Percentiles rank a stretch among this genome's conserved stretches.
phyloP scores from a whole-genome alignment of 2,113 vertebrate genomes.

The Dromiciops gliroides region DNA sequence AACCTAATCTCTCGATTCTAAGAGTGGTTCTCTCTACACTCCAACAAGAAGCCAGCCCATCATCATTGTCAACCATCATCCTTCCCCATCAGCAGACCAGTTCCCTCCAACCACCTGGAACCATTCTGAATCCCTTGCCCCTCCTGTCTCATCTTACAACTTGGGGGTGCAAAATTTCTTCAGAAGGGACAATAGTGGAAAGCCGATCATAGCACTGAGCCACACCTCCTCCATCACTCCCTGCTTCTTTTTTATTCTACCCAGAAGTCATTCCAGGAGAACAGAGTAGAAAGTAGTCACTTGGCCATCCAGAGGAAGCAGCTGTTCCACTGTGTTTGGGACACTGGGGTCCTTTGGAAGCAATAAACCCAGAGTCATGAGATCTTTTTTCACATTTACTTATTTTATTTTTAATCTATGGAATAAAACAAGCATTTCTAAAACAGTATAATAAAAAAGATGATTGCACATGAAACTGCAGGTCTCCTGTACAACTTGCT shows the following conservation, averaged over 20 bases:
- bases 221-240: neutral
- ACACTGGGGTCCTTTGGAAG: neutral
- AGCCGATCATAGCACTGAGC: neutral
- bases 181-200: neutral
- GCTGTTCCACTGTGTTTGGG: neutral
- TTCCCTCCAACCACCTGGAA: neutral
- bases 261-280: neutral
- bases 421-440: neutral
- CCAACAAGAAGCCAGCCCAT: neutral
- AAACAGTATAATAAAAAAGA: neutral
- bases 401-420: neutral
- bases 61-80: neutral
- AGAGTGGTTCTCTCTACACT: neutral
- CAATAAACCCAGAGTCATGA: neutral
- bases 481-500: neutral
- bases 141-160: neutral
- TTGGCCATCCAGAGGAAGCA: neutral
- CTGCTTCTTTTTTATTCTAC: neutral
- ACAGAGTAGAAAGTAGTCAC: neutral
- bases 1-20: neutral
- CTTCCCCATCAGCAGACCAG: neutral
- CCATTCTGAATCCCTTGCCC: neutral
- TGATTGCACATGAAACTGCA: neutral
- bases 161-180: neutral
- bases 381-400: neutral